Percentiles rank a stretch among this genome's conserved stretches.
Evolutionary conservation across 2,797 vertebrate species (phyloP).

Genomic region (Phaenicophaeus curvirostris): DNA sequence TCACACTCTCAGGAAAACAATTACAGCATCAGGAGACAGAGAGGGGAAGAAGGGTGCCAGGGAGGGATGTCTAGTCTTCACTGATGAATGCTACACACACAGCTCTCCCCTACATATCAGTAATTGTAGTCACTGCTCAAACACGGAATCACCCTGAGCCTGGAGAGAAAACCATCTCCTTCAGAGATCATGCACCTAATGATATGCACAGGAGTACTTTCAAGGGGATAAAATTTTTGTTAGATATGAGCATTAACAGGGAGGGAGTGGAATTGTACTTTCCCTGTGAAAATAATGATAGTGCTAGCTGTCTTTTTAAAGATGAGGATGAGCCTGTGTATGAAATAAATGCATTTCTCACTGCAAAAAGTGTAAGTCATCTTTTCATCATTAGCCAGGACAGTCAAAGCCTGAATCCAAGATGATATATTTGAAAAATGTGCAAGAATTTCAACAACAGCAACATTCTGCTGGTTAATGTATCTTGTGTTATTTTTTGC

Average conservation of each 20-base stretch:
- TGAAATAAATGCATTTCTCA: slow-evolving; percentile 56
- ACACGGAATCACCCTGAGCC: not conserved
- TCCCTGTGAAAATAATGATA: not conserved
- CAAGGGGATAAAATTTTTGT: not conserved
- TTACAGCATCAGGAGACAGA: not conserved
- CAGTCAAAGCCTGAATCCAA: not conserved
- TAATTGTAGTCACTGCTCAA: not conserved
- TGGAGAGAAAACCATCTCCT: not conserved
- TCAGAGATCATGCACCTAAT: not conserved
- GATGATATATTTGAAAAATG: not conserved
- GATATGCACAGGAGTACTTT: slow-evolving; percentile 8
- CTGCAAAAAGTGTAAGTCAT: not conserved
- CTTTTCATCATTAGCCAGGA: not conserved
- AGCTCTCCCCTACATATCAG: not conserved
- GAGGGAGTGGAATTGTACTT: not conserved
- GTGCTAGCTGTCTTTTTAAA: slow-evolving; percentile 41
- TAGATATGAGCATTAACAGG: not conserved
- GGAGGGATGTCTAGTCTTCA: not conserved
- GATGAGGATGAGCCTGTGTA: not conserved
- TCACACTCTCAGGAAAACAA: not conserved
- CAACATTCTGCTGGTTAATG: slow-evolving; percentile 1
- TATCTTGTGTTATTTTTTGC: not conserved
- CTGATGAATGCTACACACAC: not conserved
- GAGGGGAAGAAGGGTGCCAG: not conserved
- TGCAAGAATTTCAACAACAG: not conserved